Conservation (phyloP, 92 coral and sea anemone genomes). For the Micromussa lordhowensis region DNA sequence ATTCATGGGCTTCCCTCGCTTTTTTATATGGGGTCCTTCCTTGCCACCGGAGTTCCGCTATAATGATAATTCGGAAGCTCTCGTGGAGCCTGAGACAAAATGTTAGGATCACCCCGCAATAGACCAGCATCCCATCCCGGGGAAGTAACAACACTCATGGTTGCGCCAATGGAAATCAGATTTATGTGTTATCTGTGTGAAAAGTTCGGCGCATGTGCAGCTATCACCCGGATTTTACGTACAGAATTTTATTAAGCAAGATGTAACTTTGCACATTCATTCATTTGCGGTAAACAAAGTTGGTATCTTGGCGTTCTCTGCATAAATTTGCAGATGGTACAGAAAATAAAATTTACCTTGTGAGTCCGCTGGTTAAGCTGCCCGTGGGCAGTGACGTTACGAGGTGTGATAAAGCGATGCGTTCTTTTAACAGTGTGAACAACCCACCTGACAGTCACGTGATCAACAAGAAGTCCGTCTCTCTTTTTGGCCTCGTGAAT, state of each 20-base stretch:
- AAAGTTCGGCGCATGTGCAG: background rate
- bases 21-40: no score
- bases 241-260: background rate
- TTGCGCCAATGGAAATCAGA: no score
- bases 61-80: no score
- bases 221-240: background rate
- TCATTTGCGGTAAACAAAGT: conserved; percentile 51
- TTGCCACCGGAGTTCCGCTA: no score
- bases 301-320: conserved; percentile 33
- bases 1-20: no score
- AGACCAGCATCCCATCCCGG: background rate
- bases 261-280: conserved; percentile 49
- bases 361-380: background rate
- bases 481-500: conserved; percentile 72
- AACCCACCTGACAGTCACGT: conserved; percentile 78
- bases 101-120: no score
- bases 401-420: conserved; percentile 30
- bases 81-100: no score
- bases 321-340: conserved; percentile 70
- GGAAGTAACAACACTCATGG: no score
- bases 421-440: conserved; percentile 72
- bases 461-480: conserved; percentile 66
- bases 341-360: conserved; percentile 35
- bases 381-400: conserved; percentile 6
- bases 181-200: no score